Evolutionary conservation across 2,888 invertebrate species (phyloP), one percentile per base, ranked within the genome.

Genomic region (Biston stratarius): DNA sequence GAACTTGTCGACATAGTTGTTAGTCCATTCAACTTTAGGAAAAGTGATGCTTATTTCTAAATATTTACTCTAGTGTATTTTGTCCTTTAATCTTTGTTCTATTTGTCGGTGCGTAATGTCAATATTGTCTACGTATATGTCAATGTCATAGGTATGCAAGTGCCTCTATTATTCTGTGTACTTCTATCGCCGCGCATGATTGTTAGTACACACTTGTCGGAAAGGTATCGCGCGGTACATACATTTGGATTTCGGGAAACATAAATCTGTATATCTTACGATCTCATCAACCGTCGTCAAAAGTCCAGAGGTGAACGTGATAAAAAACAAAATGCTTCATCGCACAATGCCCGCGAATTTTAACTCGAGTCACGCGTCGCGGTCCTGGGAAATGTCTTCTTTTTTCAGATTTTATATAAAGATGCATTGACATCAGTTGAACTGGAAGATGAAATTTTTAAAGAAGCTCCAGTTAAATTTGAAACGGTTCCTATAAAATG

Each of bases 341-440:
- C 78, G 72, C 74, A 73, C 76, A 80, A 75, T 74, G 78, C 72
- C 69, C 75, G 76, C 76, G 74, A 79, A 75, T 77, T 83, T 85
- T 82, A 83, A 89, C 82, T 81, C 85, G 83, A 82, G 86, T 89
- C 87, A 89, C 88, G 89, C 85, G 63, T 79, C 77, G 72, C 70
- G 75, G 74, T 87, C 83, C 82, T 82, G 83, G 70, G 84, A 87
- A 87, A 79, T 72, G 69, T 70, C 61, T 72, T 74, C 82, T 81
- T 83, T 83, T 80, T 77, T 71, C 71, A 70, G 70, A 77, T 79
- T 87, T 85, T 85, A 76, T 71, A 74, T 81, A 85, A 61, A 33
- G 24, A 51, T 49, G 36, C 24, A 34, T 44, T 65, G 49, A 60
- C 36, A 8, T 12, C 42, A 55, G 10, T 15, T 11, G 12, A 44